phyloP scores from a whole-genome alignment of 2,113 vertebrate species.

The Pomatorhinus ruficollis region DNA sequence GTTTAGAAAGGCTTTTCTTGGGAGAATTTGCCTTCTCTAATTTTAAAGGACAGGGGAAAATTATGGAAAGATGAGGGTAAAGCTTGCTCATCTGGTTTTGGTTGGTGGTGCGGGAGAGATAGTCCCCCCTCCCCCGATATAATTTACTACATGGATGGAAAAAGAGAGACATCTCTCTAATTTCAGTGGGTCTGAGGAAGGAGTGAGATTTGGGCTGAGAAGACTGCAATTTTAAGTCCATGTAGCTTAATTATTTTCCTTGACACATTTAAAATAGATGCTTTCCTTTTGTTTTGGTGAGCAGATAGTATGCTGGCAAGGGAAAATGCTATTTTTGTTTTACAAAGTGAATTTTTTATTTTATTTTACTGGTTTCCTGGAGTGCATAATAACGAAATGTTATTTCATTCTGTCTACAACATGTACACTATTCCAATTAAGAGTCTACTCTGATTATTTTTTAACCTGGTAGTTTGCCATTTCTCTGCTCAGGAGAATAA shows the following conservation, averaged over 20 bases:
- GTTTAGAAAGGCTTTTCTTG: background rate
- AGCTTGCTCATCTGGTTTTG: background rate
- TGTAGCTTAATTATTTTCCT: conserved; percentile 4
- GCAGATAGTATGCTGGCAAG: background rate
- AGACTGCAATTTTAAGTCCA: background rate
- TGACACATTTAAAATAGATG: background rate
- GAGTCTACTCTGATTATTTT: conserved; percentile 1
- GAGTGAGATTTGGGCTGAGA: background rate
- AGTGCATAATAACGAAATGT: background rate
- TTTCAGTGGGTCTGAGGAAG: background rate
- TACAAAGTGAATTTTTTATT: background rate
- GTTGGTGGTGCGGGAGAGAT: too few relatives aligned
- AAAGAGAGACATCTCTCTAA: background rate
- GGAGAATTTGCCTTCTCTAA: background rate
- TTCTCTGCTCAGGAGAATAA: background rate
- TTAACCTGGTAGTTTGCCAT: conserved; percentile 6
- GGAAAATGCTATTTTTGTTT: background rate
- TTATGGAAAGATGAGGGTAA: background rate
- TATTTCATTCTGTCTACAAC: conserved; percentile 6
- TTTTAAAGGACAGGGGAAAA: background rate
- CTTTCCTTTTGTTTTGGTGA: conserved; percentile 22
- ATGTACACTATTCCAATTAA: background rate
- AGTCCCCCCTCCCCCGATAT: accelerated
- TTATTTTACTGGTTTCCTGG: conserved; percentile 24
- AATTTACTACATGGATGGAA: background rate